Conservation (phyloP, 2,113 vertebrate genomes). For the Pygoscelis adeliae region DNA sequence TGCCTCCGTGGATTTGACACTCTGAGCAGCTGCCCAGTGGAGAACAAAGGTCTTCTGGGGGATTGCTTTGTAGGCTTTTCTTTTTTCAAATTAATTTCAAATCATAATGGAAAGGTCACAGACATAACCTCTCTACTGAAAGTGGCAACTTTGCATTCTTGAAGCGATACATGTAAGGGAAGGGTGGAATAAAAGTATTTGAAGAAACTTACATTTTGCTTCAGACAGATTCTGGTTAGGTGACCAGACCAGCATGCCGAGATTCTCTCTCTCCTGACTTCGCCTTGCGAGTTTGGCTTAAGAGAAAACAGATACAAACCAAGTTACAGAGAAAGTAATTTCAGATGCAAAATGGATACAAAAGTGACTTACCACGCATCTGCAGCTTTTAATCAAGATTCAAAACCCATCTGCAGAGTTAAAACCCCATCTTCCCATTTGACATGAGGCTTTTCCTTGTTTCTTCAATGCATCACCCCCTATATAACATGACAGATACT, state of each 20-base stretch:
- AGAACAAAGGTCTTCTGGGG: background rate
- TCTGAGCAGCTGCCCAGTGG: background rate
- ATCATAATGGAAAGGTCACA: background rate
- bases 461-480: constrained; percentile 9
- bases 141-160: background rate
- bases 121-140: background rate
- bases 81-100: constrained; percentile 11
- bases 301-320: constrained; percentile 50
- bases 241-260: constrained; percentile 97
- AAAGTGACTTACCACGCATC: background rate
- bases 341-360: constrained; percentile 29
- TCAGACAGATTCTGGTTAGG: constrained; percentile 90
- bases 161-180: background rate
- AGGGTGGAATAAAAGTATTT: background rate
- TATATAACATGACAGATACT: background rate
- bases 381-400: constrained; percentile 43
- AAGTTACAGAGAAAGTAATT: constrained; percentile 26
- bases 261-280: constrained; percentile 90
- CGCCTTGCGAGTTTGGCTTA: constrained; percentile 84
- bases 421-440: constrained; percentile 17
- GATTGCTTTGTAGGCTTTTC: background rate
- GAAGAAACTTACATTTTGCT: constrained; percentile 87
- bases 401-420: background rate
- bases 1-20: accelerated
- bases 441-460: constrained; percentile 38